Evolutionary conservation across 2,113 vertebrate genomes (phyloP).

Genomic region (Poecile atricapillus): DNA sequence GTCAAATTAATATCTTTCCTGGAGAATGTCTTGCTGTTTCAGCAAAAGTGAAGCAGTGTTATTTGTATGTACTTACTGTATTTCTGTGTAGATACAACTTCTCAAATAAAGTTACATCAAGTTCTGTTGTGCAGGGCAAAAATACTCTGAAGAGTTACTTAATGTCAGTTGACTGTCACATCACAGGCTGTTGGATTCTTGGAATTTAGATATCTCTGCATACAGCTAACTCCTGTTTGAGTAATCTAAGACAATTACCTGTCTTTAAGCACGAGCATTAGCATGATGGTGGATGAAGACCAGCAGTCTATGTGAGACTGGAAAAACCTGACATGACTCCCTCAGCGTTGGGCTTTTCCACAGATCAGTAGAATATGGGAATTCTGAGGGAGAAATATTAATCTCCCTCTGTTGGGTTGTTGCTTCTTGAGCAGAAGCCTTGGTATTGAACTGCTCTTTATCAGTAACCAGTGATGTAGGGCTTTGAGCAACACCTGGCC

Average conservation of each 20-base stretch:
- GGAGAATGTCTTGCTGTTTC: neutral
- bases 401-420: neutral
- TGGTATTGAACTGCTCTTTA: neutral
- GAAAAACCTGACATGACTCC: neutral
- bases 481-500: neutral
- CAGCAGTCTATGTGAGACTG: neutral
- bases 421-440: neutral
- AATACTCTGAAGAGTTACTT: neutral
- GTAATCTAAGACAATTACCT: neutral
- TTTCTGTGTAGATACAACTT: conserved; percentile 16
- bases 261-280: neutral
- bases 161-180: neutral
- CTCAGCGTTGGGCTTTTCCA: neutral
- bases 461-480: neutral
- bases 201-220: neutral
- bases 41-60: neutral
- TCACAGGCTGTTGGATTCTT: neutral
- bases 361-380: neutral
- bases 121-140: conserved; percentile 55
- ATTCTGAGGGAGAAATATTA: neutral
- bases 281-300: neutral
- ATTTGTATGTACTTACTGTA: neutral
- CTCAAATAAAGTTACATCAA: conserved; percentile 29
- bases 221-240: neutral
- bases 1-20: neutral